Evolutionary conservation across 2,888 invertebrate species (phyloP).

Genomic region (Coenonympha arcania): DNA sequence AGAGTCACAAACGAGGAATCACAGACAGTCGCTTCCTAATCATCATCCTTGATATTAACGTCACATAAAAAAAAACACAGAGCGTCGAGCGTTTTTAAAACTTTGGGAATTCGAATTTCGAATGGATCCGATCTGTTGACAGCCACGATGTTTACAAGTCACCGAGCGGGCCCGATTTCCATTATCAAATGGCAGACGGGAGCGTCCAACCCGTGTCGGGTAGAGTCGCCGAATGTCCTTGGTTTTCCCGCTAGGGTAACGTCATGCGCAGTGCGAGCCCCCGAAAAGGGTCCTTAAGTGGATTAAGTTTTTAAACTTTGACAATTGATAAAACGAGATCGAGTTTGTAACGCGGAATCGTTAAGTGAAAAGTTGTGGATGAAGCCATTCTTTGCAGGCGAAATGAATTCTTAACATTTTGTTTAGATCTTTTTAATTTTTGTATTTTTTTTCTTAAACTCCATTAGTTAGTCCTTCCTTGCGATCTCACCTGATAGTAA

Average conservation of each 20-base stretch:
- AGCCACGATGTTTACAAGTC: slow-evolving; percentile 44
- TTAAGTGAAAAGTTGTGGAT: slow-evolving; percentile 62
- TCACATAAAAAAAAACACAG: slow-evolving; percentile 1
- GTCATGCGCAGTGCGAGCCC: slow-evolving; percentile 65
- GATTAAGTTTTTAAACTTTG: slow-evolving; percentile 73
- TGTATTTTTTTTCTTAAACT: too few species aligned
- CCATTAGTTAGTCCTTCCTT: too few species aligned
- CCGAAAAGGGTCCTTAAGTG: slow-evolving; percentile 67
- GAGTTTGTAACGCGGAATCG: slow-evolving; percentile 59
- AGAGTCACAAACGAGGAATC: slow-evolving; percentile 19
- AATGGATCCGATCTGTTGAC: slow-evolving; percentile 14
- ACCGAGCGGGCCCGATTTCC: slow-evolving; percentile 51
- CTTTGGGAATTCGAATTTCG: slow-evolving; percentile 14
- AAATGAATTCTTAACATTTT: background rate
- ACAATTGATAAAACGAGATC: slow-evolving; percentile 70
- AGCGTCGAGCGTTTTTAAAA: background rate
- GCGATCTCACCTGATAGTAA: too few species aligned
- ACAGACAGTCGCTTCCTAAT: slow-evolving; percentile 20
- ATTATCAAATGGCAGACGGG: slow-evolving; percentile 41
- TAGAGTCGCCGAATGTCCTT: slow-evolving; percentile 60
- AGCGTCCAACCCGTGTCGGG: slow-evolving; percentile 43
- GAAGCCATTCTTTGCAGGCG: slow-evolving; percentile 18
- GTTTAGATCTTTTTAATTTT: too few species aligned
- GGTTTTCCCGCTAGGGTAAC: slow-evolving; percentile 62
- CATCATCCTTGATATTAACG: slow-evolving; percentile 19